A percentile compares a stretch with the other conserved stretches of the same genome.
phyloP scores from a whole-genome alignment of 2,888 invertebrate genomes.

The Drosophila pseudotakahashii region DNA sequence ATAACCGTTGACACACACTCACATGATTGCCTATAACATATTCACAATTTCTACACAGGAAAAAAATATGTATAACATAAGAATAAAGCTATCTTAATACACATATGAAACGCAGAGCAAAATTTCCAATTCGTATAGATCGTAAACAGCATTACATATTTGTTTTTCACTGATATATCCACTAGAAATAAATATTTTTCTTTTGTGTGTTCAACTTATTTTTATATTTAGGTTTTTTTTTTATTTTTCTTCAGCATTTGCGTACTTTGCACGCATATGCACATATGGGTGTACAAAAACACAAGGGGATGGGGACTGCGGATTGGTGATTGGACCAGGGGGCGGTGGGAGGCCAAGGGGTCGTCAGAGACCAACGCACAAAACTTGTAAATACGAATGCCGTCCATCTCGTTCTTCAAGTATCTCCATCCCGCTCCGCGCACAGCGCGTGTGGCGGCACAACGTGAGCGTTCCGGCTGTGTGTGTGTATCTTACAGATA shows the following conservation, averaged over 20 bases:
- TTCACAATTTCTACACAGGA: slow-evolving; percentile 30
- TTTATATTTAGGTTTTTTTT: slow-evolving; percentile 40
- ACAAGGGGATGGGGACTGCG: slow-evolving; percentile 1
- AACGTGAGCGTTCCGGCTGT: slow-evolving; percentile 3
- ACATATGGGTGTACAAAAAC: slow-evolving; percentile 30
- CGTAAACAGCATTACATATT: background rate
- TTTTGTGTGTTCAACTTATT: slow-evolving; percentile 50
- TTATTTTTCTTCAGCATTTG: slow-evolving; percentile 45
- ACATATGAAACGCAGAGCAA: too few species aligned
- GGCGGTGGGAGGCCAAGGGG: slow-evolving; percentile 15
- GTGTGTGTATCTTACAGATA: slow-evolving; percentile 47
- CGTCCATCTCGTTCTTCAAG: slow-evolving; percentile 2
- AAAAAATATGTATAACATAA: background rate
- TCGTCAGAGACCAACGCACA: slow-evolving; percentile 63
- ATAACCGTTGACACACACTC: slow-evolving; percentile 51
- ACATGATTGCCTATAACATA: slow-evolving; percentile 29
- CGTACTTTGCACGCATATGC: slow-evolving; percentile 46
- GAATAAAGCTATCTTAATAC: too few species aligned
- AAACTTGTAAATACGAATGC: slow-evolving; percentile 59
- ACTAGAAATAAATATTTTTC: slow-evolving; percentile 20
- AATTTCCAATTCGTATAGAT: background rate
- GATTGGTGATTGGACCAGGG: background rate
- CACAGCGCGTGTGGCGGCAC: slow-evolving; percentile 21
- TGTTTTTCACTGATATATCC: background rate
- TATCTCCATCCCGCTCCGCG: slow-evolving; percentile 10